Base-by-base conservation (phyloP, 2,888 invertebrate genomes). In the Pammene fasciana region DNA sequence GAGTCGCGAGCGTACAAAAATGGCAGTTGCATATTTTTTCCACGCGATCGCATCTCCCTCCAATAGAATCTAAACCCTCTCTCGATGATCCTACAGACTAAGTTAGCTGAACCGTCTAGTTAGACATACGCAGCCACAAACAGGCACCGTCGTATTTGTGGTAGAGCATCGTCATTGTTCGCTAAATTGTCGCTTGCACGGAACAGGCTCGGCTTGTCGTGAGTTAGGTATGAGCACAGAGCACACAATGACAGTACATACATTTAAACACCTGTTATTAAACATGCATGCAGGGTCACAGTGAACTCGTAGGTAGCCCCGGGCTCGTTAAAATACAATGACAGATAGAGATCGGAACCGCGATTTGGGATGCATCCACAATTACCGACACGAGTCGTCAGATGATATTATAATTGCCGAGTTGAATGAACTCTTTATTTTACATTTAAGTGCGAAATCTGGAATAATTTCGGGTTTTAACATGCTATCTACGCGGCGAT, bases 251-350 rank as follows among this genome's bases (percentile, higher is more conserved):
- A 89, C 88, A 89, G 78, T 83, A 89, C 89, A 87, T 89, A 90
- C 88, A 90, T 89, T 88, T 86, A 88, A 90, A 91, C 92, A 92
- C 92, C 91, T 92, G 90, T 90, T 91, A 91, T 90, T 90, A 91
- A 88, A 87, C 86, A 87, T 87, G 85, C 86, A 84, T 87, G 85
- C 84, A 82, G 86, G 88, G 87, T 90, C 90, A 89, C 85, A 85
- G 78, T 85, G 50, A 8, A 48, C 50, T 82, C 81, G 82, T 86
- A 86, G 82, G 82, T 85, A 86, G 75, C 76, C 70, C 75, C 82
- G 75, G 80, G 83, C 83, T 88, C 86, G 86, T 89, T 89, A 89
- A n/a, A 87, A 87, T 85, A 87, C 86, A 89, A 86, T 87, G 87
- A 88, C 84, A 86, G 90, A 91, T 91, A 90, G 82, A 85, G 85